Evolutionary conservation across 2,797 vertebrate genomes (phyloP), one percentile per base, ranked within the genome.

Genomic region (Enteromius paludinosus): DNA sequence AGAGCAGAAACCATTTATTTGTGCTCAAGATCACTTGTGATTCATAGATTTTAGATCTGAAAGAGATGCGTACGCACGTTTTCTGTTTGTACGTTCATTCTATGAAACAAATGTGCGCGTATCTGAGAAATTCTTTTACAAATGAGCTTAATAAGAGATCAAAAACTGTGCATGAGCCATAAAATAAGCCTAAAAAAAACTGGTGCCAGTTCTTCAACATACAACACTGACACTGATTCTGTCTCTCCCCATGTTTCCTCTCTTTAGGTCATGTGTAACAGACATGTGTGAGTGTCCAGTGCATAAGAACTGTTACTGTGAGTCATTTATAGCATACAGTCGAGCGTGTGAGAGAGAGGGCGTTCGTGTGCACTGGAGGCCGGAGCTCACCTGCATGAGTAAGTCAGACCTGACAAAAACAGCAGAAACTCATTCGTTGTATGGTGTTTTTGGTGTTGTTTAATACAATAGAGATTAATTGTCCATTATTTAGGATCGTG

Each of bases 281-380:
- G 98, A 99, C 88, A 99, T 99, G 98, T 99, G 98, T 0, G 97
- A 99, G 87, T 99, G 98, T 84, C 98, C 98, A 0, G 91, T 97
- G 80, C 97, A 99, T 91, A 99, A 97, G 88, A 98, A 99, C 92
- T 99, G 98, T 89, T 99, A 97, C 93, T 99, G 98, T 0, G 98
- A 99, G 92, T 98, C 98, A 0, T 97, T 99, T 90, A 94, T 99
- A 82, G 97, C 98, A 0, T 99, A 99, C 8, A 92, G 97, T 61
- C 95, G 98, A 41, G 96, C 97, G 81, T 99, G 98, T 82, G 96
- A 97, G 92, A 92, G 98, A 82, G 98, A 99, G 86, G 97, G 97
- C 0, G 69, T 94, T 0, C 92, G 90, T 1, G 94, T 98, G 59
- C 93, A 93, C 62, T 99, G 98, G 98, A 95, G 92, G 62, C 95